These are phyloP conservation scores for Oxycera nigricornis DNA, from an alignment of 2,888 invertebrate species.

Conservation along the genomic window DNA sequence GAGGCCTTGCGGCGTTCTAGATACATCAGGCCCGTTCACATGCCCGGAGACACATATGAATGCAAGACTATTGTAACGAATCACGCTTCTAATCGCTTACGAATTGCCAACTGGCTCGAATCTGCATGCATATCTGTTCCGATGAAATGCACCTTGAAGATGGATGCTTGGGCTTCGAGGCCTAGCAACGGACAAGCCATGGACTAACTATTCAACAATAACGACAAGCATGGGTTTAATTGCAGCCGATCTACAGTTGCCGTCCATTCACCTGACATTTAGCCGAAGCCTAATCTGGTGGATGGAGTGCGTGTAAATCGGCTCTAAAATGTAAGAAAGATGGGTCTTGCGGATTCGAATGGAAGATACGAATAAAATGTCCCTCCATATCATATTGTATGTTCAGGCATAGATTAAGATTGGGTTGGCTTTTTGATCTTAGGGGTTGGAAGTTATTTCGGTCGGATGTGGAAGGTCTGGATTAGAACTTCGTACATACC, in stretches of 20 bases:
- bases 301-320: conserved; percentile 27
- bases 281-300: conserved; percentile 27
- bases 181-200: conserved; percentile 20
- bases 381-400: too few species aligned
- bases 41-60: neutral
- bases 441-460: too few species aligned
- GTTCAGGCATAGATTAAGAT: too few species aligned
- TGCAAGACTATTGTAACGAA: conserved; percentile 7
- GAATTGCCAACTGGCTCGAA: conserved; percentile 13
- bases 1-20: neutral
- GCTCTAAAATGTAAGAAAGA: neutral
- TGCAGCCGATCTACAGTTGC: conserved; percentile 30
- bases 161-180: conserved; percentile 19
- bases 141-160: conserved; percentile 29
- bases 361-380: neutral
- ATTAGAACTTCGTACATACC: too few species aligned
- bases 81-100: conserved; percentile 15
- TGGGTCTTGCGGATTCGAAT: neutral
- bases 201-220: conserved; percentile 30
- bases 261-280: conserved; percentile 40
- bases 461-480: too few species aligned
- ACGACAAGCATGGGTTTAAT: conserved; percentile 32
- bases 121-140: conserved; percentile 25
- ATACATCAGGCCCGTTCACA: conserved; percentile 3
- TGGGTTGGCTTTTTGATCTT: too few species aligned